These are phyloP conservation scores for Hylaeus anthracinus DNA, from an alignment of 1,140 invertebrate genomes.

Conservation along the genomic window DNA sequence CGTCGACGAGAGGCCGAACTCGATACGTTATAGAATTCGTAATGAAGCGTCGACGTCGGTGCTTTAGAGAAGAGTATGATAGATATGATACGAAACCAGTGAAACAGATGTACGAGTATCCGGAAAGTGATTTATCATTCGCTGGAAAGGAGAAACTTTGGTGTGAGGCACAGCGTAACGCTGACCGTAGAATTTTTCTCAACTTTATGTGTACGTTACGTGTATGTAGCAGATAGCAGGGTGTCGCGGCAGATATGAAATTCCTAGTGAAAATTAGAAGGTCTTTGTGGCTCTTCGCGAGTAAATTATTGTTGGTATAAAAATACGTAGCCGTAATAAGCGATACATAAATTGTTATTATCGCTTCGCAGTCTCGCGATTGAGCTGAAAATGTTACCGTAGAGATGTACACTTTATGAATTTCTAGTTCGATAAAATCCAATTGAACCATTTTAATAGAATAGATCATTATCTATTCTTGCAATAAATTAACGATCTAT, in stretches of 20 bases:
- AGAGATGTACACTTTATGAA: no score
- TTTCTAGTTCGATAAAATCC: no score
- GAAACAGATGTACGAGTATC: conserved; percentile 56
- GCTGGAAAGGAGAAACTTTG: conserved; percentile 19
- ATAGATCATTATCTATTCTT: no score
- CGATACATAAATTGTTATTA: no score
- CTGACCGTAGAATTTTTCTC: conserved; percentile 41
- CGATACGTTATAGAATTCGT: conserved; percentile 34
- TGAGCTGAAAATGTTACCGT: no score
- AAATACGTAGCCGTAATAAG: no score
- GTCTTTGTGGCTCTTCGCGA: no score
- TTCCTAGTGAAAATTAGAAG: no score
- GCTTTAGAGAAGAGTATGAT: conserved; percentile 29
- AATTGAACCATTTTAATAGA: no score
- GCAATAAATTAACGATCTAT: no score
- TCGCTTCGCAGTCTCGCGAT: no score
- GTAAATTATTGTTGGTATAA: no score
- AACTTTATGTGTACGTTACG: not conserved
- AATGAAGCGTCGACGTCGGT: conserved; percentile 28
- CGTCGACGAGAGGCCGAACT: not conserved
- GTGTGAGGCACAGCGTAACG: not conserved
- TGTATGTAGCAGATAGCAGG: not conserved
- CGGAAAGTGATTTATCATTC: conserved; percentile 57
- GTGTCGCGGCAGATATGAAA: not conserved
- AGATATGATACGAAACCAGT: conserved; percentile 50